Evolutionary conservation across 2,888 invertebrate genomes (phyloP).

Genomic region (Colletes collaris): DNA sequence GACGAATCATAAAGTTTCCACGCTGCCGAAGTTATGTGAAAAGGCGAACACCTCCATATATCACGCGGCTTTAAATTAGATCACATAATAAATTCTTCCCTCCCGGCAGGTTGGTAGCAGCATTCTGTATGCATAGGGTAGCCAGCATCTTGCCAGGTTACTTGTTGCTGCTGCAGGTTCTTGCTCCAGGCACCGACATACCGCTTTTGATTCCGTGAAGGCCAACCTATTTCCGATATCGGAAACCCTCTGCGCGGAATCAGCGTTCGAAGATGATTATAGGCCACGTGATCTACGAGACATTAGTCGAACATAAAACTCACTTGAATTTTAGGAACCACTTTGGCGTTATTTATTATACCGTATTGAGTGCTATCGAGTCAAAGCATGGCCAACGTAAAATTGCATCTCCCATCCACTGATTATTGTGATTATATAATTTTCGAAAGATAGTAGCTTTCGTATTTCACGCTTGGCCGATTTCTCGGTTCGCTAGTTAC

Average conservation of each 20-base stretch:
- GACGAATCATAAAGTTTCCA: conserved; percentile 56
- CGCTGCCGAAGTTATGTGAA: conserved; percentile 53
- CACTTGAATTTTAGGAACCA: conserved; percentile 15
- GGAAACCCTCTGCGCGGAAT: conserved; percentile 64
- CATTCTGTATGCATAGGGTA: conserved; percentile 83
- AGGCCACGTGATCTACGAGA: conserved; percentile 42
- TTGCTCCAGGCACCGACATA: conserved; percentile 74
- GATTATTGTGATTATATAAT: not conserved
- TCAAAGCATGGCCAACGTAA: not conserved
- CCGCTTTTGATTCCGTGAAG: conserved; percentile 71
- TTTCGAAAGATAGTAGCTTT: too few species aligned
- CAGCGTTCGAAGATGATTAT: conserved; percentile 65
- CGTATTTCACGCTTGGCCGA: too few species aligned
- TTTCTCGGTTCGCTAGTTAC: not conserved
- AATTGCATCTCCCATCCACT: not conserved
- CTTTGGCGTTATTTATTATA: conserved; percentile 32
- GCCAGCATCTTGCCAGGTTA: conserved; percentile 74
- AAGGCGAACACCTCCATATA: conserved; percentile 62
- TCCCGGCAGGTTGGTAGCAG: conserved; percentile 77
- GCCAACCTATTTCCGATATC: conserved; percentile 73
- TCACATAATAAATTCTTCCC: conserved; percentile 80
- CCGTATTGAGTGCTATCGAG: conserved; percentile 6
- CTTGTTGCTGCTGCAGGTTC: conserved; percentile 68
- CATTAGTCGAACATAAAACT: conserved; percentile 15
- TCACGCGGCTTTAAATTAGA: conserved; percentile 77